A percentile compares a stretch with the other conserved stretches of the same genome.
phyloP scores from a whole-genome alignment of 2,113 vertebrate species.

The Festucalex cinctus region DNA sequence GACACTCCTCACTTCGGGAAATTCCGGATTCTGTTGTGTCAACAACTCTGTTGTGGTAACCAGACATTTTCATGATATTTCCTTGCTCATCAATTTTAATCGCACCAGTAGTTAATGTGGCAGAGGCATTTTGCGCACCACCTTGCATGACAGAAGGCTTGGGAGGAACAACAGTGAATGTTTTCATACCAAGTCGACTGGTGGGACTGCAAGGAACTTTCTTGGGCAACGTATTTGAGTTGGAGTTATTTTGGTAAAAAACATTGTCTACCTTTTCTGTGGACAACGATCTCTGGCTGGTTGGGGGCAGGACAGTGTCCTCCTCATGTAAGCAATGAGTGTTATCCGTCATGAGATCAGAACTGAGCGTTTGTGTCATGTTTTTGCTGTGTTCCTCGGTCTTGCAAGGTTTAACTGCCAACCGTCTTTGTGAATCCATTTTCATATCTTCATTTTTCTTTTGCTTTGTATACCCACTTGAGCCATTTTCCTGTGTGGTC shows the following conservation, averaged over 20 bases:
- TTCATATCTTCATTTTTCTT: slow-evolving; percentile 6
- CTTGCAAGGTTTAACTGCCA: slow-evolving; percentile 20
- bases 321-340: slow-evolving; percentile 21
- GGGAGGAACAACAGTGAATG: slow-evolving; percentile 88
- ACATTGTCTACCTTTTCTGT: slow-evolving; percentile 25
- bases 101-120: slow-evolving; percentile 73
- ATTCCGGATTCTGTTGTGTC: slow-evolving; percentile 19
- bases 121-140: slow-evolving; percentile 58
- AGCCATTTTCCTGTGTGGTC: slow-evolving; percentile 13
- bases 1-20: slow-evolving; percentile 49
- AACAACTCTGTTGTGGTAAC: slow-evolving; percentile 30
- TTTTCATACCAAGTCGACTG: slow-evolving; percentile 84
- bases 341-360: slow-evolving; percentile 9
- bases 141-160: slow-evolving; percentile 73
- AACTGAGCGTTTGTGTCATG: background rate
- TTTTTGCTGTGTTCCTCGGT: slow-evolving; percentile 15
- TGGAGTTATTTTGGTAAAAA: slow-evolving; percentile 32
- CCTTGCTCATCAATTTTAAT: slow-evolving; percentile 93
- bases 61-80: slow-evolving; percentile 77
- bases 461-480: slow-evolving; percentile 17
- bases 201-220: slow-evolving; percentile 65
- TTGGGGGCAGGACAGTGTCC: slow-evolving; percentile 13
- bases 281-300: slow-evolving; percentile 20
- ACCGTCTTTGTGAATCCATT: slow-evolving; percentile 16
- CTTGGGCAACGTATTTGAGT: slow-evolving; percentile 52